Evolutionary conservation across 2,797 vertebrate genomes (phyloP).

Genomic region (Myiotriccus ornatus): DNA sequence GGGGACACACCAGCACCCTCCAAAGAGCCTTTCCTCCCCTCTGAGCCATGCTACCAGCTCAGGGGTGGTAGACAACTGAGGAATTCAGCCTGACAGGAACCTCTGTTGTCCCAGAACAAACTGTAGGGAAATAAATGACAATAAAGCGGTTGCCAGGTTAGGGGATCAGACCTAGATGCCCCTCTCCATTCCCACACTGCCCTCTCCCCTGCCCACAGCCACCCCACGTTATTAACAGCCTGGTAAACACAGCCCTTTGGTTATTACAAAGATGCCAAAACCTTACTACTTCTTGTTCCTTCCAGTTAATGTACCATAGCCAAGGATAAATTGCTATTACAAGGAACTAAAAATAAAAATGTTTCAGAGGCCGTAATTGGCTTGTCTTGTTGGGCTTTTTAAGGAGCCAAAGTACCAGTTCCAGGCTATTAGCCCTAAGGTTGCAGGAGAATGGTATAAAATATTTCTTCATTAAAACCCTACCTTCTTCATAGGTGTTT

Average conservation of each 20-base stretch:
- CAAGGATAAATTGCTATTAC: conserved; percentile 78
- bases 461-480: conserved; percentile 77
- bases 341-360: conserved; percentile 78
- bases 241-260: conserved; percentile 62
- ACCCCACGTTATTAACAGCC: conserved; percentile 40
- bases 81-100: background rate
- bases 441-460: conserved; percentile 69
- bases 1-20: background rate
- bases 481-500: conserved; percentile 49
- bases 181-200: background rate
- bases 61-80: background rate
- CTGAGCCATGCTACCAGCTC: background rate
- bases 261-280: conserved; percentile 74
- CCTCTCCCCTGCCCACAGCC: background rate
- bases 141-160: background rate
- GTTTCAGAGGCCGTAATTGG: conserved; percentile 75
- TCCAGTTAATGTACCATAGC: conserved; percentile 77
- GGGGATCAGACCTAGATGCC: background rate
- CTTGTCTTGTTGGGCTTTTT: conserved; percentile 78
- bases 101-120: background rate
- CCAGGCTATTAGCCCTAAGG: conserved; percentile 80
- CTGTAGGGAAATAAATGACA: background rate
- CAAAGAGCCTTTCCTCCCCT: background rate
- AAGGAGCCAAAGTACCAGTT: conserved; percentile 77
- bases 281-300: conserved; percentile 71